Percentiles rank a stretch among this genome's conserved stretches.
phyloP scores from a whole-genome alignment of 2,888 invertebrate genomes.

The Piscicola geometra region DNA sequence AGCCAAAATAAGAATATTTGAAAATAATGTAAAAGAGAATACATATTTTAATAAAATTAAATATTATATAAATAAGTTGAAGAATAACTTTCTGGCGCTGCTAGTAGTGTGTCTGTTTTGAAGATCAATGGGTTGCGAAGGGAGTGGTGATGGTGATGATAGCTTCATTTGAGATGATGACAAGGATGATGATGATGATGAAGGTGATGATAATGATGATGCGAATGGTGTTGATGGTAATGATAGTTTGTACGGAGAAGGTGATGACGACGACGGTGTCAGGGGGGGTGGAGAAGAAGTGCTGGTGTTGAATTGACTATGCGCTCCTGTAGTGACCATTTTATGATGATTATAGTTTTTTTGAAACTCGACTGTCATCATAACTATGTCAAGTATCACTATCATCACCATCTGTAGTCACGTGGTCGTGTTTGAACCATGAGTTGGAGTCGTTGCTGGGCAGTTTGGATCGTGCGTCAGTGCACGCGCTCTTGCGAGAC shows the following conservation, averaged over 20 bases:
- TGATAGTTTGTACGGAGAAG: not conserved
- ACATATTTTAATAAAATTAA: not conserved
- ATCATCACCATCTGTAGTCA: not conserved
- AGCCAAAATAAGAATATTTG: not conserved
- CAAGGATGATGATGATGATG: not conserved
- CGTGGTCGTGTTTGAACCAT: slow-evolving; percentile 30
- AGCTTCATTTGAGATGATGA: not conserved
- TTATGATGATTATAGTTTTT: no score
- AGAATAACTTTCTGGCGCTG: slow-evolving; percentile 13
- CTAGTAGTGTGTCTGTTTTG: not conserved
- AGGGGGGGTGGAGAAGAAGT: not conserved
- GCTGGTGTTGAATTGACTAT: no score
- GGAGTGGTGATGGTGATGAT: not conserved
- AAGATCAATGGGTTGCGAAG: not conserved
- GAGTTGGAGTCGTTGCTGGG: not conserved
- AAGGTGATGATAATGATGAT: not conserved
- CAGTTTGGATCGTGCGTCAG: slow-evolving; percentile 1
- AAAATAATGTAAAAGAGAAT: not conserved
- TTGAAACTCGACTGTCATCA: no score
- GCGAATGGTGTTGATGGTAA: not conserved
- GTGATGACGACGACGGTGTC: no score
- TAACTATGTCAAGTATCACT: no score
- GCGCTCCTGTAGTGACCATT: no score
- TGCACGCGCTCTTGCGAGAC: slow-evolving; percentile 25
- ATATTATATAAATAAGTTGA: not conserved